Base-by-base conservation (phyloP, 23 tunicate genomes). In the Pegea sp. region DNA sequence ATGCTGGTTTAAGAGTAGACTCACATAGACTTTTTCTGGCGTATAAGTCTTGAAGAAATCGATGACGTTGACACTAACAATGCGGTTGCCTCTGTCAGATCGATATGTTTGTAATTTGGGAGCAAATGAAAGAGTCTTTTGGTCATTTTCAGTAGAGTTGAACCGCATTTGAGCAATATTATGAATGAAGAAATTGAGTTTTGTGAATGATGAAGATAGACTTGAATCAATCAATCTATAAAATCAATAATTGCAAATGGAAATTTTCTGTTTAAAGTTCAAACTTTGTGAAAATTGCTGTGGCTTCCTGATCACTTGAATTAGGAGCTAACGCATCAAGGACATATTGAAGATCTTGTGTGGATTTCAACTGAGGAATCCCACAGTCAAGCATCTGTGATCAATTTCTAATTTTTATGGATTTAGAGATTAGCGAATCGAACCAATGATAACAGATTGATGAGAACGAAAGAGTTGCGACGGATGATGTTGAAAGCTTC, bases 151-250 rank as follows among this genome's bases (percentile, higher is more conserved):
- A 34, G 30, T 53, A 53, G 70, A 74, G 48, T 30, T 65, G 48
- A 81, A 78, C 31, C 90, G 65, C 54, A 74, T 49, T 55, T 91
- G 99, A 34, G 99, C 99, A 30, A 91, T 54, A 53, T 74, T 91
- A 69, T 91, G 99, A 50, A 91, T 91, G 74, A 91, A 91, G 52
- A 91, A 91, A 64, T 91, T 91, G 68, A 91, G 43, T 1, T 67
- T 49, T 2, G 87, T 75, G 74, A 81, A 91, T 6, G 92, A 72
- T 1, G 99, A 91, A 20, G 88, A 71, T 25, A 72, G 33, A 52
- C 86, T 68, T 18, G 75, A 54, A 22, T 84, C 86, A 32, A 84
- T 84, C 67, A 84, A 59, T 58, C 95, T 84, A 72, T 26, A 24
- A 6, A 26, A 7, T 8, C 13, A 20, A 13, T 50, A 16, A 13